Evolutionary conservation across 2,888 invertebrate species (phyloP).

Genomic region (Ptilodon capucinus): DNA sequence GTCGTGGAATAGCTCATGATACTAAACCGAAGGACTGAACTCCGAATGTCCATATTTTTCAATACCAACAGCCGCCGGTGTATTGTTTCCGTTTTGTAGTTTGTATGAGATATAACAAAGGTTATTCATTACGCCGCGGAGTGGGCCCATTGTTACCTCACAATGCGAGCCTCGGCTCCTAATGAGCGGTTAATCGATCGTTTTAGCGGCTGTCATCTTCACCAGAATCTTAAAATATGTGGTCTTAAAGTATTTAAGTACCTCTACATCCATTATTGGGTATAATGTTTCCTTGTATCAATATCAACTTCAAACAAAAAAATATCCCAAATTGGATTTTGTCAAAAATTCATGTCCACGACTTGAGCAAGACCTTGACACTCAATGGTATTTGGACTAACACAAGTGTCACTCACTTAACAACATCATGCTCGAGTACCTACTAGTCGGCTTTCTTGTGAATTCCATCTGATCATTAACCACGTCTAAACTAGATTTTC

Average conservation of each 20-base stretch:
- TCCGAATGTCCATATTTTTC: background rate
- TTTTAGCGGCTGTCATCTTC: conserved; percentile 8
- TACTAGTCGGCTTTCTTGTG: no score
- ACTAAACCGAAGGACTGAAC: background rate
- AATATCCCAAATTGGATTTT: no score
- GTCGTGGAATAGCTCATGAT: no score
- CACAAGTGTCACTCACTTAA: no score
- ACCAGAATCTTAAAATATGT: background rate
- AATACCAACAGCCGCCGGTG: background rate
- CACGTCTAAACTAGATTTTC: background rate
- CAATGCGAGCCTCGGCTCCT: conserved; percentile 14
- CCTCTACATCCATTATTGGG: no score
- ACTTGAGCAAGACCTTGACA: no score
- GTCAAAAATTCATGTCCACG: no score
- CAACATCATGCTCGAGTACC: no score
- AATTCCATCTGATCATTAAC: background rate
- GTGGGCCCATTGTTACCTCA: conserved; percentile 9
- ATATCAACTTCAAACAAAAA: no score
- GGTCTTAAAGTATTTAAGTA: background rate
- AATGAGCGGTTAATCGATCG: conserved; percentile 23
- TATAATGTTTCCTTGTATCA: no score
- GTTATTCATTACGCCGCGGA: background rate
- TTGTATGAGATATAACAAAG: background rate
- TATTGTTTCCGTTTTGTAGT: background rate
- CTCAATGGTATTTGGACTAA: no score